phyloP scores from a whole-genome alignment of 2,888 invertebrate species.

The Lomographa bimaculata region DNA sequence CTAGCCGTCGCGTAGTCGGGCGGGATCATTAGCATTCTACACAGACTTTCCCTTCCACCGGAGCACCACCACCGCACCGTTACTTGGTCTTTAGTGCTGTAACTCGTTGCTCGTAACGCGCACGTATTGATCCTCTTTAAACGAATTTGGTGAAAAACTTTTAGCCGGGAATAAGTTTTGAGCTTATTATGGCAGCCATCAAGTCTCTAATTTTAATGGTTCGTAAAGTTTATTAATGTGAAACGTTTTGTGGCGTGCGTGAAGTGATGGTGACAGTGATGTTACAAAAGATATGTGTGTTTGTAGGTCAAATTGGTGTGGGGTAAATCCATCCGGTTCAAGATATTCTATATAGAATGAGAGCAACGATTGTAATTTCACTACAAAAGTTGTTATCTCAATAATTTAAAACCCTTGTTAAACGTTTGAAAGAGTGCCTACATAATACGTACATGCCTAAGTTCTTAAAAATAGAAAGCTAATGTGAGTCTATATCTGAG shows the following conservation, averaged over 20 bases:
- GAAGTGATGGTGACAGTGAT: neutral
- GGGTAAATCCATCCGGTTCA: too few relatives aligned
- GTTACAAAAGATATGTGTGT: constrained; percentile 20
- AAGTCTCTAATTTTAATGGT: constrained; percentile 38
- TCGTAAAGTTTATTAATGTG: constrained; percentile 19
- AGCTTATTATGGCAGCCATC: constrained; percentile 39
- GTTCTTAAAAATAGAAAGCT: too few relatives aligned
- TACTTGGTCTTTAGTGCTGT: constrained; percentile 26
- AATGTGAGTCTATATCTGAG: too few relatives aligned
- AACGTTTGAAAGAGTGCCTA: too few relatives aligned
- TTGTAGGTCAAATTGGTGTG: constrained; percentile 23
- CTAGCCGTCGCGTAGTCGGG: too few relatives aligned
- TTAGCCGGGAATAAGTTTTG: constrained; percentile 6
- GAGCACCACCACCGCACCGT: constrained; percentile 33
- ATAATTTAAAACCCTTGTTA: too few relatives aligned
- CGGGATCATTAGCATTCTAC: constrained; percentile 55
- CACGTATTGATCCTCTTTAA: constrained; percentile 21
- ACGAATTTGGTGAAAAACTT: too few relatives aligned
- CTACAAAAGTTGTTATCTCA: too few relatives aligned
- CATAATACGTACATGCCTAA: too few relatives aligned
- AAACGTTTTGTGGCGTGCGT: too few relatives aligned
- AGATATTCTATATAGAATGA: too few relatives aligned
- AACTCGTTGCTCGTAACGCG: constrained; percentile 7
- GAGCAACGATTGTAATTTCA: too few relatives aligned
- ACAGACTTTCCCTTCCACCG: constrained; percentile 40